phyloP scores from a whole-genome alignment of 2,113 vertebrate genomes.

The Nyctereutes procyonoides region DNA sequence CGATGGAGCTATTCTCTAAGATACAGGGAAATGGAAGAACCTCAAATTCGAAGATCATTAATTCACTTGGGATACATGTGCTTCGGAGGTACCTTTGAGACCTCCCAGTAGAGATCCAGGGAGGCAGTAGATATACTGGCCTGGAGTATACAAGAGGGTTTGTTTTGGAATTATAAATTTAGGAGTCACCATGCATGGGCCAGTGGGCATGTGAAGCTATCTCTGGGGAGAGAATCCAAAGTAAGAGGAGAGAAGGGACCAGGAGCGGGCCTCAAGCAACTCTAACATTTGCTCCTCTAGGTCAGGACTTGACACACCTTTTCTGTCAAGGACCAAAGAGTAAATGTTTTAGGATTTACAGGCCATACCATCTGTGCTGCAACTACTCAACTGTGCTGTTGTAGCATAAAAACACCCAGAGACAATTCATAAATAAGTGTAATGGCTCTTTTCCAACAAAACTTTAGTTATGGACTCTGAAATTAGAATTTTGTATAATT shows the following conservation, averaged over 20 bases:
- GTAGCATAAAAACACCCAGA: neutral
- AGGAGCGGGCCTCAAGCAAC: neutral
- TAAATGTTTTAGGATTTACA: neutral
- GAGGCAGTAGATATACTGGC: neutral
- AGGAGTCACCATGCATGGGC: neutral
- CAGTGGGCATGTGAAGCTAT: neutral
- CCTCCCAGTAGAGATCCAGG: neutral
- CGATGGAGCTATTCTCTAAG: neutral
- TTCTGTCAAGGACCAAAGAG: neutral
- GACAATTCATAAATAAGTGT: neutral
- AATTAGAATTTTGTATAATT: conserved; percentile 30
- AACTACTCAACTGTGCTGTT: neutral
- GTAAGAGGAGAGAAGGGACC: neutral
- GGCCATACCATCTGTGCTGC: neutral
- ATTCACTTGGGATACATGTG: neutral
- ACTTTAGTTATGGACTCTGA: neutral
- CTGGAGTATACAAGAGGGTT: neutral
- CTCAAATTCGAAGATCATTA: neutral
- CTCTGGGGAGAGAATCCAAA: neutral
- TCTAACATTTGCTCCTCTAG: neutral
- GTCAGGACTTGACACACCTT: neutral
- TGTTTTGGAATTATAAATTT: neutral
- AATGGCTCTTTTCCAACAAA: neutral
- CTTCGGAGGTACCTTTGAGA: neutral
- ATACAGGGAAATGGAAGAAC: neutral